Evolutionary conservation across 2,888 invertebrate genomes (phyloP).

Genomic region (Enoplolaimus lenunculus): DNA sequence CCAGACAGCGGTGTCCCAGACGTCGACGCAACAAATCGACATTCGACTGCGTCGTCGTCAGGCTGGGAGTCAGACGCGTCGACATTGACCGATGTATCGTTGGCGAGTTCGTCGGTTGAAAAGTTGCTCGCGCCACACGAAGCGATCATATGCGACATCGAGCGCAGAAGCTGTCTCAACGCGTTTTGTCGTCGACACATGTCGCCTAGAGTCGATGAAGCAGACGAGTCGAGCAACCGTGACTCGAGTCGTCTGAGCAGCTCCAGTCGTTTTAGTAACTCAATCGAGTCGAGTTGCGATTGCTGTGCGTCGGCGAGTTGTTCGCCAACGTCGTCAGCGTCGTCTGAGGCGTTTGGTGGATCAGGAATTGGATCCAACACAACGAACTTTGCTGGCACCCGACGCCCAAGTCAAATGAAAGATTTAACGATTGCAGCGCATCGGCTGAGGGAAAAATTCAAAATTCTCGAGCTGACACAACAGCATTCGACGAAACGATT

Average conservation of each 20-base stretch:
- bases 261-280: no score
- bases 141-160: background rate
- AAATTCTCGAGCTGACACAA: background rate
- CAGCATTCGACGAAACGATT: no score
- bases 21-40: no score
- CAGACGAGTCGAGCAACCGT: background rate
- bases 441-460: background rate
- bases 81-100: background rate
- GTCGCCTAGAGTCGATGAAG: no score
- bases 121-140: background rate
- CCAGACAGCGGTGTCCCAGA: no score
- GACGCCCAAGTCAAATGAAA: background rate
- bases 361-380: background rate
- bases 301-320: no score
- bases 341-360: background rate
- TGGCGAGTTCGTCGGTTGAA: background rate
- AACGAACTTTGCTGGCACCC: background rate
- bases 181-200: no score
- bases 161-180: no score
- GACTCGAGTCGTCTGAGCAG: background rate
- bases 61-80: background rate
- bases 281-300: no score
- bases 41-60: background rate
- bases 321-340: background rate
- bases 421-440: background rate